Conservation (phyloP, 2,888 invertebrate genomes). For the Phlogophora meticulosa region DNA sequence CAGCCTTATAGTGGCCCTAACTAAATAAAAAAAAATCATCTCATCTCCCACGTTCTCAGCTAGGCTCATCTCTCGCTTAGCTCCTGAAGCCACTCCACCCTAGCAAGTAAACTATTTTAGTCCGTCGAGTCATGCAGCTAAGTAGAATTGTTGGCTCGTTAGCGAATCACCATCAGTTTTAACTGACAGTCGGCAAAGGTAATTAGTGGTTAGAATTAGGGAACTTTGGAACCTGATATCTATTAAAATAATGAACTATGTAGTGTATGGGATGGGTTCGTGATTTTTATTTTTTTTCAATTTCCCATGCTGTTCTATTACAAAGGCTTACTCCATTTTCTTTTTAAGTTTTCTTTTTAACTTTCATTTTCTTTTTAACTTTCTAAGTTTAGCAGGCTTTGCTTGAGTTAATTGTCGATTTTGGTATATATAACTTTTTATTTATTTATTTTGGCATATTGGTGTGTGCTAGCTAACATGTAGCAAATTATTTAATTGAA, state of each 20-base stretch:
- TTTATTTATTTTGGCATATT: no score
- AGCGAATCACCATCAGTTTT: constrained; percentile 65
- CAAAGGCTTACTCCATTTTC: no score
- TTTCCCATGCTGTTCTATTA: no score
- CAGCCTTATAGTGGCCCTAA: no score
- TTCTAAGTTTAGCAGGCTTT: no score
- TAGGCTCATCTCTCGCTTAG: constrained; percentile 22
- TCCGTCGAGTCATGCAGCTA: constrained; percentile 69
- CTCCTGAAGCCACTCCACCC: constrained; percentile 28
- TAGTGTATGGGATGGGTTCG: background rate
- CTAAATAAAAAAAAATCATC: no score
- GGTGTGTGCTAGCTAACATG: no score
- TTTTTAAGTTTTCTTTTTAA: no score
- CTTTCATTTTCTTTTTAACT: no score
- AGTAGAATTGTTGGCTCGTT: constrained; percentile 69
- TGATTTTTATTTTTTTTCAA: background rate
- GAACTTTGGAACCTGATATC: constrained; percentile 33
- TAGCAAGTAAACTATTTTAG: constrained; percentile 63
- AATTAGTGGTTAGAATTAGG: constrained; percentile 60
- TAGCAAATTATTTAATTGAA: no score
- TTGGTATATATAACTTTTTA: no score
- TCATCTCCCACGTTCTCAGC: background rate
- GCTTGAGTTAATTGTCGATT: no score
- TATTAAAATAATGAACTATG: background rate
- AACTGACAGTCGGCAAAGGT: constrained; percentile 67